Evolutionary conservation across 2,797 vertebrate species (phyloP), one percentile per base, ranked within the genome.

Genomic region (Heteromormyrus szaboi): DNA sequence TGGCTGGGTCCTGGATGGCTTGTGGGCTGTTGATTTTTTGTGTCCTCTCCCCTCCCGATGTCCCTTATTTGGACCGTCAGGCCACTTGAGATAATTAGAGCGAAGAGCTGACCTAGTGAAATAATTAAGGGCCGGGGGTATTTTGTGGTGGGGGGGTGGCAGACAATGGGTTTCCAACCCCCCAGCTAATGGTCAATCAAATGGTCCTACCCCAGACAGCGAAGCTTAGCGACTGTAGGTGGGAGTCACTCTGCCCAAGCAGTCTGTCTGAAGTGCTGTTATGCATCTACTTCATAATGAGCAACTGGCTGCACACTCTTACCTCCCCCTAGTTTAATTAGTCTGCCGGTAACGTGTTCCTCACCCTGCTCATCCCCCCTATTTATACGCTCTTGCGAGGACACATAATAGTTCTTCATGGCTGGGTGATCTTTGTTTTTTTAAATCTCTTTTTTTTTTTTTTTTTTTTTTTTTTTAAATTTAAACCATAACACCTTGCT

Each of bases 401-500:
- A 29, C 44, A 51, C 46, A 46, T 85, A 53, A 85, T 51, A 33
- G 4, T 85, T 51, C 83, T 51, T 85, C 46, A 51, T 53, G 83
- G 46, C 48, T 22, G 44, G 83, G 48, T 50, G 83, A 33, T n/a
- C 83, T 53, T 85, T 51, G 83, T 50, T 85, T 50, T 85, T 85
- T 51, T 8, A n/a, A 29, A 53, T 51, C 29, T 68, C 4, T 68
- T 14, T 68, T 33, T 68, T 29, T 72, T 37, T 17, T 81, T 3
- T 81, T n/a, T 25, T 25, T 25, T 25, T 25, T 25, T 3, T 81
- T n/a, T 25, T 25, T 25, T 25, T 25, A 0, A 19, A 8, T 85
- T 50, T 51, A 85, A 85, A 85, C 46, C 44, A 84, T 48, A n/a
- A 51, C n/a, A 85, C 48, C 83, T 85, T 85, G 44, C 83, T 84